phyloP scores from a whole-genome alignment of 1,140 invertebrate genomes.

The Achroia grisella region DNA sequence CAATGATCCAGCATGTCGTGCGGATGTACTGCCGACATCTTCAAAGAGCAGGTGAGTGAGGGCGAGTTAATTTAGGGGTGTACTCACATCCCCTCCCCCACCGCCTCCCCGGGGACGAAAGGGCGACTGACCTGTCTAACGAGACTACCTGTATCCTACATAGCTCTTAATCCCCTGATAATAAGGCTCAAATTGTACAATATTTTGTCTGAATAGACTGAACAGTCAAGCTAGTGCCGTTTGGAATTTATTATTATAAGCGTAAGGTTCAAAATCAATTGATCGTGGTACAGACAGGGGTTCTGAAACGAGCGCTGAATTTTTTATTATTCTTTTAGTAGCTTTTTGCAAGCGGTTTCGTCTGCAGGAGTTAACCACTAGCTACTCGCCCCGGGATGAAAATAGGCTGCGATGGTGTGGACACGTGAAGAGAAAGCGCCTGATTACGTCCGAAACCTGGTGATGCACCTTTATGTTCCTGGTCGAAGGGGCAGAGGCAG shows the following conservation, averaged over 20 bases:
- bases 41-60: conserved; percentile 60
- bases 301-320: conserved; percentile 12
- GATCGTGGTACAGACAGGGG: not conserved
- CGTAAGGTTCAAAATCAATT: not conserved
- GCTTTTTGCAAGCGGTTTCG: conserved; percentile 14
- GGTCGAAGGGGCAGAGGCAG: too few species aligned
- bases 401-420: too few species aligned
- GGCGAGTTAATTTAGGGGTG: conserved; percentile 43
- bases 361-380: not conserved
- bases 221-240: not conserved
- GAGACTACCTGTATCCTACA: not conserved
- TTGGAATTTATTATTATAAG: not conserved
- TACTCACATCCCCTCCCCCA: conserved; percentile 14
- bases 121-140: conserved; percentile 27
- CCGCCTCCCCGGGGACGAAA: conserved; percentile 7
- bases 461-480: too few species aligned
- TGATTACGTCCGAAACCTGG: too few species aligned
- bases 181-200: too few species aligned
- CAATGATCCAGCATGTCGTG: conserved; percentile 10
- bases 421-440: too few species aligned
- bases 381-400: too few species aligned
- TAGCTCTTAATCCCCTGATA: too few species aligned
- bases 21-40: conserved; percentile 34
- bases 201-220: too few species aligned
- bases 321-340: conserved; percentile 23